phyloP scores from a whole-genome alignment of 2,113 vertebrate species.

The Muntiacus reevesi region DNA sequence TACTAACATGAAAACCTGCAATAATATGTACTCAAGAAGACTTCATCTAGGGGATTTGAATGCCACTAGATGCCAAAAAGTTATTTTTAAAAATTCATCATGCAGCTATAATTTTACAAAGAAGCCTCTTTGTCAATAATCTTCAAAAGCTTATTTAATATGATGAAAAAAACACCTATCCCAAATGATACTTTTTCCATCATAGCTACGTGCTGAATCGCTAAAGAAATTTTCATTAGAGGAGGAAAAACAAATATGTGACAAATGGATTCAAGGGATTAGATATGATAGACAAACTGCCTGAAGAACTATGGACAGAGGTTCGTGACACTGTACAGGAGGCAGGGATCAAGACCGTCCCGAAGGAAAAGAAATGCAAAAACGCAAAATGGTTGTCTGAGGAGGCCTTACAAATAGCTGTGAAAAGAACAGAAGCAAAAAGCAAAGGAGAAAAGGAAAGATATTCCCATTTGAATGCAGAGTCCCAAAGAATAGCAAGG shows the following conservation, averaged over 20 bases:
- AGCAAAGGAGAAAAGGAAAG: not conserved
- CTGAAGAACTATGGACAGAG: not conserved
- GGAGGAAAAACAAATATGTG: not conserved
- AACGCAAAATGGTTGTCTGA: not conserved
- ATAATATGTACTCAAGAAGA: not conserved
- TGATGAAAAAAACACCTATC: not conserved
- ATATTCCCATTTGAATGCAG: not conserved
- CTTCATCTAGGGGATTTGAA: not conserved
- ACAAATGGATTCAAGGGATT: not conserved
- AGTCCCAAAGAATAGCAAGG: not conserved
- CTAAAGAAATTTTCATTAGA: not conserved
- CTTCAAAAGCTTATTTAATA: conserved; percentile 16
- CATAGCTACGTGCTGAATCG: not conserved
- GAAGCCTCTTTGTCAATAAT: not conserved
- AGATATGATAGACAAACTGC: not conserved
- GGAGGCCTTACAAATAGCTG: not conserved
- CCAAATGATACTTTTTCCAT: not conserved
- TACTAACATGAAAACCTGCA: not conserved
- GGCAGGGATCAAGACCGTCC: not conserved
- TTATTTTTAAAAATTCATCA: not conserved
- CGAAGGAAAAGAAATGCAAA: not conserved
- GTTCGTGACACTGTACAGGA: not conserved
- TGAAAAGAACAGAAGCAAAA: not conserved
- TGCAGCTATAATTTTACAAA: not conserved
- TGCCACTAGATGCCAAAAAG: not conserved